Conservation (phyloP, 1,140 invertebrate species). For the Pararge aegeria region DNA sequence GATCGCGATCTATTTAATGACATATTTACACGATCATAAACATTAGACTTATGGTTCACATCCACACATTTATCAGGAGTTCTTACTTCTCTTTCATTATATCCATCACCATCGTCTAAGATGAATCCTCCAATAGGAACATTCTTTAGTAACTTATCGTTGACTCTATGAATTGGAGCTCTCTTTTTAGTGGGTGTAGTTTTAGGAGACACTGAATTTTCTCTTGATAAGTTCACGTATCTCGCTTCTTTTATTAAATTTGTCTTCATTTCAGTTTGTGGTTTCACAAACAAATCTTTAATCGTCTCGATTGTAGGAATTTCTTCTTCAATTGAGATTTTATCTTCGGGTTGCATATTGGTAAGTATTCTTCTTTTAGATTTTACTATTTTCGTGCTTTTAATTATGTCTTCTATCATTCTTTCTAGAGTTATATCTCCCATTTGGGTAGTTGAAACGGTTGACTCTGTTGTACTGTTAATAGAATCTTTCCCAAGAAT, state of each 20-base stretch:
- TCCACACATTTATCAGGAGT: conserved; percentile 54
- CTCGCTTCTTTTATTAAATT: conserved; percentile 70
- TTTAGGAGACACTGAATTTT: conserved; percentile 70
- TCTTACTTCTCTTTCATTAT: conserved; percentile 70
- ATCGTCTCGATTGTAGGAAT: conserved; percentile 49
- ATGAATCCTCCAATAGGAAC: conserved; percentile 70
- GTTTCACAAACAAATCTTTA: conserved; percentile 68
- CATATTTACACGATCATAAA: conserved; percentile 28
- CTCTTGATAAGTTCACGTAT: conserved; percentile 67
- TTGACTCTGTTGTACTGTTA: conserved; percentile 59
- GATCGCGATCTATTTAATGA: conserved; percentile 57
- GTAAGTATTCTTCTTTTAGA: conserved; percentile 64
- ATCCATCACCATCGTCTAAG: conserved; percentile 69
- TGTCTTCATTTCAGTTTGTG: conserved; percentile 60
- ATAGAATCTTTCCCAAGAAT: conserved; percentile 62
- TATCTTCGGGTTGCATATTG: conserved; percentile 34
- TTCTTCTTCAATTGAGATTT: conserved; percentile 47
- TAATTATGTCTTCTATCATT: conserved; percentile 76
- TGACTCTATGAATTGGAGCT: conserved; percentile 52
- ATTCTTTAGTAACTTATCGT: conserved; percentile 65
- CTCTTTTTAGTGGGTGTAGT: conserved; percentile 59
- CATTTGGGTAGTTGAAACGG: conserved; percentile 73
- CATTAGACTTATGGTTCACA: conserved; percentile 31
- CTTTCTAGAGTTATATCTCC: conserved; percentile 70
- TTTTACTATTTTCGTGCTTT: conserved; percentile 73